A percentile compares a stretch with the other conserved stretches of the same genome.
phyloP scores from a whole-genome alignment of 2,888 invertebrate genomes.

The Xestobium rufovillosum region DNA sequence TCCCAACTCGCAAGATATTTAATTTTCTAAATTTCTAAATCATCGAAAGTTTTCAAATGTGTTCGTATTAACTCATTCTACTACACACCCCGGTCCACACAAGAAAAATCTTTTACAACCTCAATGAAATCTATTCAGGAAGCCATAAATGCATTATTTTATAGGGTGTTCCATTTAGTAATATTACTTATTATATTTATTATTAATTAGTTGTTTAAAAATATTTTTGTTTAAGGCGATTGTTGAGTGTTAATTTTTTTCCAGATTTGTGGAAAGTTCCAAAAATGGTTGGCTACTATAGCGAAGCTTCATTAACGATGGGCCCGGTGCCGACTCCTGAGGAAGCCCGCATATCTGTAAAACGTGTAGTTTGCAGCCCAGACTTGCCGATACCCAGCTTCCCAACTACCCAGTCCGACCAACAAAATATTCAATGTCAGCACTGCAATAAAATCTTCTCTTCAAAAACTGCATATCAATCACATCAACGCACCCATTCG shows the following conservation, averaged over 20 bases:
- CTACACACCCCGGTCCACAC: no score
- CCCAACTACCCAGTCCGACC: conserved; percentile 25
- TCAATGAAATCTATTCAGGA: no score
- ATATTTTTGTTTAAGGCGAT: not conserved
- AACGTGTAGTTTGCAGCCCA: conserved; percentile 54
- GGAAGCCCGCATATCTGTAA: conserved; percentile 37
- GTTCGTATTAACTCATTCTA: no score
- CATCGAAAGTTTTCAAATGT: no score
- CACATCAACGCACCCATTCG: conserved; percentile 38
- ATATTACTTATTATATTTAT: no score
- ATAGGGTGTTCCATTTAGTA: no score
- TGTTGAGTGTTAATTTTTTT: not conserved
- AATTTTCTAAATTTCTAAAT: no score
- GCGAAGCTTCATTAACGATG: conserved; percentile 40
- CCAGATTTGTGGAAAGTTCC: conserved; percentile 43
- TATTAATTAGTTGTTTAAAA: no score
- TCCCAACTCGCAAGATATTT: no score
- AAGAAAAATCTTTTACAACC: no score
- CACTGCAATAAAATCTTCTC: conserved; percentile 40
- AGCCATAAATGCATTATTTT: no score
- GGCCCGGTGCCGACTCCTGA: conserved; percentile 37
- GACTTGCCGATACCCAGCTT: conserved; percentile 47
- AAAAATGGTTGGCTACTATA: conserved; percentile 50
- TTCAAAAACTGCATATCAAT: conserved; percentile 36
- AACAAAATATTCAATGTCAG: conserved; percentile 39